Percentiles rank a stretch among this genome's conserved stretches.
Evolutionary conservation across 37 sponge, comb jelly and placozoan genomes (phyloP).

Genomic region (Theonella swinhoei): DNA sequence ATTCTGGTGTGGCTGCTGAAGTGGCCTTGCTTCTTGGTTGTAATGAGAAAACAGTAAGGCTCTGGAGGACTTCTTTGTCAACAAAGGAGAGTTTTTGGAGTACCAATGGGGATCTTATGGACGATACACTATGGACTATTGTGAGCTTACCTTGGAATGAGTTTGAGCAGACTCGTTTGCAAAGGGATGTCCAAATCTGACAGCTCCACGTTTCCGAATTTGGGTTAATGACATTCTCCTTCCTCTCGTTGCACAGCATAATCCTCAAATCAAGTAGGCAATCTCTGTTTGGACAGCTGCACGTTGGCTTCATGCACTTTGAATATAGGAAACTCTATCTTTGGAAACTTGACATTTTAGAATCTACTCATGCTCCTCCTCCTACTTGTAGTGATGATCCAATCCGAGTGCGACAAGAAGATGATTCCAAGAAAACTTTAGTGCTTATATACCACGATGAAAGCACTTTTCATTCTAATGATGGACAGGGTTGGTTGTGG

Average conservation of each 20-base stretch:
- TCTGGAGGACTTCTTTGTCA: background rate
- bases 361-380: background rate
- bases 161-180: background rate
- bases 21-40: background rate
- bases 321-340: conserved; percentile 9
- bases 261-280: background rate
- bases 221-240: background rate
- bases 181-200: background rate
- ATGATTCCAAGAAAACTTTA: background rate
- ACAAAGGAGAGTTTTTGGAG: no score
- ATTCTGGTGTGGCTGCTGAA: background rate
- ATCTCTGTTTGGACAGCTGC: background rate
- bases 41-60: background rate
- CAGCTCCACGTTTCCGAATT: background rate
- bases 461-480: background rate
- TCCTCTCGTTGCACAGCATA: background rate
- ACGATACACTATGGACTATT: no score
- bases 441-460: conserved; percentile 26
- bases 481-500: conserved; percentile 22
- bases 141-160: background rate
- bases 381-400: conserved; percentile 6
- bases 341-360: background rate
- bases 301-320: background rate
- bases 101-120: no score
- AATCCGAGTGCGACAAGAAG: background rate